Evolutionary conservation across 2,797 vertebrate species (phyloP), one percentile per base, ranked within the genome.

Genomic region (Sciaenops ocellatus): DNA sequence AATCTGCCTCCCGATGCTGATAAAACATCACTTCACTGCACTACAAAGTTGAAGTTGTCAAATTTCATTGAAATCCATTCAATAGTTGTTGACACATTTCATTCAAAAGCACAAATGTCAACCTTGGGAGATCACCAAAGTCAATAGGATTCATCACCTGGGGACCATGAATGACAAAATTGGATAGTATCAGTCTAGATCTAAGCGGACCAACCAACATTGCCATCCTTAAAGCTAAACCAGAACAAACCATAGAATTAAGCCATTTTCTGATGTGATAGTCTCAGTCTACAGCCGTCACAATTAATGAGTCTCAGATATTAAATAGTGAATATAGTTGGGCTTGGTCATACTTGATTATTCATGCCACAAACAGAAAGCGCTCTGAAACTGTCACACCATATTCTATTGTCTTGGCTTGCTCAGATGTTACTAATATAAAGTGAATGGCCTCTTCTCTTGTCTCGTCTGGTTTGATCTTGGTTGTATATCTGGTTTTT

Each of bases 341-440:
- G 15, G 7, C 34, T 28, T 59, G 24, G 5, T 46, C 62, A 41
- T 54, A 11, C 50, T 28, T 76, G 24, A 52, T 69, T 78, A 62
- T 64, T 67, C 56, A 70, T 60, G 22, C 28, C 42, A 59, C 63
- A 62, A 51, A 70, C 34, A 72, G 42, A 76, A 46, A 62, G 51
- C 63, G 61, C 70, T 67, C 66, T 79, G 67, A 75, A 80, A 34
- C 62, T 64, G 74, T 73, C 57, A 26, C 54, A 51, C 9, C 50
- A 51, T 3, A 57, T 88, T 59, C 18, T 26, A 17, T 67, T 69
- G 50, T 78, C 38, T 42, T 15, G 10, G 3, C 69, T 48, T n/a
- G 24, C 73, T 80, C 64, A 24, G 38, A 75, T 57, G 46, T 69
- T 73, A 41, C 47, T 69, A 79, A 77, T 71, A 69, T 76, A 81